Percentiles rank a stretch among this genome's conserved stretches.
Conservation (phyloP, 23 tunicate species). For the Oikopleura vanhoeffeni region DNA sequence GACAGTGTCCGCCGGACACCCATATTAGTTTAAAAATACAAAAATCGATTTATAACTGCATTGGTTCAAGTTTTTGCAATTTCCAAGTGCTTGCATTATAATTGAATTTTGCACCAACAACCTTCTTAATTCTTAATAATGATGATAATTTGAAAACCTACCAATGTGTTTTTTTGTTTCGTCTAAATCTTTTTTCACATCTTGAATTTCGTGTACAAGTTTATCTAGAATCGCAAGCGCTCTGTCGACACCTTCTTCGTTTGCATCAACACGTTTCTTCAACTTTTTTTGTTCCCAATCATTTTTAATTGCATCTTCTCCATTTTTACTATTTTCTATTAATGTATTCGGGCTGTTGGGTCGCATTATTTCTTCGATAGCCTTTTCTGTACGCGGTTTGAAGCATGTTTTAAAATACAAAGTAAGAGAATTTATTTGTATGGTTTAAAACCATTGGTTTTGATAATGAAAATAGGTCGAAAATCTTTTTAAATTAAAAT, state of each 20-base stretch:
- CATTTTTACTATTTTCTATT: not conserved
- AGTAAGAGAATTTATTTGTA: too few species aligned
- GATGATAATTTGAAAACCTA: too few species aligned
- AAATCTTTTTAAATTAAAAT: too few species aligned
- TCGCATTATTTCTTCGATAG: not conserved
- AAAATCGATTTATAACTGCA: too few species aligned
- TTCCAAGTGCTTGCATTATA: too few species aligned
- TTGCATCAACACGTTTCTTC: conserved; percentile 9
- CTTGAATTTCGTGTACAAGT: not conserved
- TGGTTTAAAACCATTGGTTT: too few species aligned
- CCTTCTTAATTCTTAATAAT: too few species aligned
- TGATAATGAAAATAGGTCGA: too few species aligned
- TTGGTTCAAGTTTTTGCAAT: too few species aligned
- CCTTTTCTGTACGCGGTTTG: not conserved
- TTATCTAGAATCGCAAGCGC: conserved; percentile 4
- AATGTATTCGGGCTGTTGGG: not conserved
- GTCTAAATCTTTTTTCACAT: not conserved
- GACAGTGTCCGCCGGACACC: too few species aligned
- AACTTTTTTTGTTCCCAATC: not conserved
- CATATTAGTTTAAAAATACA: too few species aligned
- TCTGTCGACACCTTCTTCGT: conserved; percentile 3
- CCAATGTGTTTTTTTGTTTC: not conserved
- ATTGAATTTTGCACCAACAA: too few species aligned
- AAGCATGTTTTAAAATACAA: not conserved
- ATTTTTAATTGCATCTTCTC: not conserved